Evolutionary conservation across 2,888 invertebrate species (phyloP).

Genomic region (Trimorus sp.): DNA sequence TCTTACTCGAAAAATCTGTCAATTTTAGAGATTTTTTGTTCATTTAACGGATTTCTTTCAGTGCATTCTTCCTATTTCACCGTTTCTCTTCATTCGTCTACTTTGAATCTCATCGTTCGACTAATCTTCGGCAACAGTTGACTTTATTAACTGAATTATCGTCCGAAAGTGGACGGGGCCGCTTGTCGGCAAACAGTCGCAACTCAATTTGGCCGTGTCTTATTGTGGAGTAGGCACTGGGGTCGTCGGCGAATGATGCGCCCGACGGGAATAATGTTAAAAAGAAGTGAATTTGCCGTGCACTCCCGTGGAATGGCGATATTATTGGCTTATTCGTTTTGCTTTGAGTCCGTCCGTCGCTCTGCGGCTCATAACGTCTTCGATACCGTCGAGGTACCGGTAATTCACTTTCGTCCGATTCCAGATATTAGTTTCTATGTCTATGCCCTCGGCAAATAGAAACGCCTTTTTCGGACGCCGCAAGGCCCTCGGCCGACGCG

Average conservation of each 20-base stretch:
- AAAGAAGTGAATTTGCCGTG: conserved; percentile 64
- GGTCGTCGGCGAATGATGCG: conserved; percentile 59
- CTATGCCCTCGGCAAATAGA: conserved; percentile 62
- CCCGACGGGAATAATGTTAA: conserved; percentile 53
- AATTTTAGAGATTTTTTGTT: too few relatives aligned
- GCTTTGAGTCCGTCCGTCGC: conserved; percentile 63
- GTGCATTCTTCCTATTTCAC: too few relatives aligned
- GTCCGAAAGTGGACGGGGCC: too few relatives aligned
- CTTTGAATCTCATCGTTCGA: too few relatives aligned
- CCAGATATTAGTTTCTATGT: conserved; percentile 65
- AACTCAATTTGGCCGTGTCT: conserved; percentile 62
- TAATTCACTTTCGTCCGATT: conserved; percentile 66
- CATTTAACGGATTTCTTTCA: too few relatives aligned
- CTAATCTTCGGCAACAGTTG: too few relatives aligned
- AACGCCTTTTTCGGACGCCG: conserved; percentile 48
- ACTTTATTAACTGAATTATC: too few relatives aligned
- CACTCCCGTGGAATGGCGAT: conserved; percentile 64
- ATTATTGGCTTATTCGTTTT: conserved; percentile 68
- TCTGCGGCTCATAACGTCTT: conserved; percentile 65
- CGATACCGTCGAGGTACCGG: conserved; percentile 66
- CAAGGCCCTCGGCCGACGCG: conserved; percentile 24
- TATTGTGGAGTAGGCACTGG: conserved; percentile 55
- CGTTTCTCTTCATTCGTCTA: too few relatives aligned
- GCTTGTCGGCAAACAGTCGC: conserved; percentile 50
- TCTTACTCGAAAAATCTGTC: too few relatives aligned